Percentiles rank a stretch among this genome's conserved stretches.
Evolutionary conservation across 2,797 vertebrate genomes (phyloP).

Genomic region (Clarias pachynema): DNA sequence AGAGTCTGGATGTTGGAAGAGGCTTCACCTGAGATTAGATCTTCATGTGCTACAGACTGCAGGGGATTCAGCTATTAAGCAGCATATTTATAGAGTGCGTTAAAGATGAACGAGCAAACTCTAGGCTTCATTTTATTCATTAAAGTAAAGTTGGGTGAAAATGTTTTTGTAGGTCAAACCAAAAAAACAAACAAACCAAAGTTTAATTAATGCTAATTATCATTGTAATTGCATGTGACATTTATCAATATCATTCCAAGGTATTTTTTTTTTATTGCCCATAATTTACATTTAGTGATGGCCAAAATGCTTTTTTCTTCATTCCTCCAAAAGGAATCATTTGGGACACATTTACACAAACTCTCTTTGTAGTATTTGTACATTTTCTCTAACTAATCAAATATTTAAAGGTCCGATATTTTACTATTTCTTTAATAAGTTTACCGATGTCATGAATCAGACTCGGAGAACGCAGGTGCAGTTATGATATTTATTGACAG

Average conservation of each 20-base stretch:
- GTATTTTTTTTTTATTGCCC: neutral
- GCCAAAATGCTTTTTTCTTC: neutral
- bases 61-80: constrained; percentile 4
- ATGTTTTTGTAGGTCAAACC: neutral
- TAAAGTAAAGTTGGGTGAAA: neutral
- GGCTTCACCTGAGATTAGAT: constrained; percentile 36
- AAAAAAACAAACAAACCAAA: neutral
- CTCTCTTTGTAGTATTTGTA: too few relatives aligned
- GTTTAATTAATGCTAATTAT: neutral
- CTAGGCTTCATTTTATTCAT: constrained; percentile 2
- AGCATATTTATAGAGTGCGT: neutral
- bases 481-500: too few relatives aligned
- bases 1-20: constrained; percentile 17
- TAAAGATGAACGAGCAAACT: neutral
- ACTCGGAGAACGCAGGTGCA: too few relatives aligned
- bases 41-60: neutral
- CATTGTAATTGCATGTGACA: neutral
- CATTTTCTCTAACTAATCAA: too few relatives aligned
- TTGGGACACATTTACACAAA: too few relatives aligned
- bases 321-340: too few relatives aligned
- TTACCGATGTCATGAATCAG: too few relatives aligned
- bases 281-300: neutral
- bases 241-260: neutral
- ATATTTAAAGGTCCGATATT: too few relatives aligned
- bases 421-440: too few relatives aligned